These are phyloP conservation scores for Saccostrea echinata DNA, from an alignment of 1,140 invertebrate species.

Conservation along the genomic window DNA sequence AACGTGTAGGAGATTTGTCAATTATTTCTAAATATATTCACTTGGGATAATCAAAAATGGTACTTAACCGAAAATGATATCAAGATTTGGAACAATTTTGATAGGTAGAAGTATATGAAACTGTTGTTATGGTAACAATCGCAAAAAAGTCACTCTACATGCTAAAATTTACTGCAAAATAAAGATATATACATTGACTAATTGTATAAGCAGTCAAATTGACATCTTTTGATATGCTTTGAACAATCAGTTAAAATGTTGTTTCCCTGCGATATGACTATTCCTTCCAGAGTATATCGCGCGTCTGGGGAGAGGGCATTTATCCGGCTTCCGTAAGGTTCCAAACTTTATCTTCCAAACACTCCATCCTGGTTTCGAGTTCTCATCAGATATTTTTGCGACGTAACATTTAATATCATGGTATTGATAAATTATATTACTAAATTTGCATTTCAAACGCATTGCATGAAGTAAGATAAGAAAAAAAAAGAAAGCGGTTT, in stretches of 20 bases:
- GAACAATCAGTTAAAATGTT: slow-evolving; percentile 35
- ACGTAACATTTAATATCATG: slow-evolving; percentile 56
- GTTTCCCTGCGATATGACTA: background rate
- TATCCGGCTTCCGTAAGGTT: slow-evolving; percentile 35
- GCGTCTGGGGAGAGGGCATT: slow-evolving; percentile 31
- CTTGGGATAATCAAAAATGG: background rate
- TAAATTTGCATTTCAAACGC: slow-evolving; percentile 71
- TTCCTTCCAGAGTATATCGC: slow-evolving; percentile 16
- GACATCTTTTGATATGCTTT: slow-evolving; percentile 29
- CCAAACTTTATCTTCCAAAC: slow-evolving; percentile 29
- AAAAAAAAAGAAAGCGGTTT: slow-evolving; percentile 48
- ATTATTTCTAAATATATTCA: background rate
- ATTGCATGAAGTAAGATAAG: slow-evolving; percentile 67
- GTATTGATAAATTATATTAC: slow-evolving; percentile 60
- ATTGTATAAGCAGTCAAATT: slow-evolving; percentile 18
- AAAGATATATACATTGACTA: slow-evolving; percentile 20
- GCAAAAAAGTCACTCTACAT: background rate
- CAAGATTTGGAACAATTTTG: background rate
- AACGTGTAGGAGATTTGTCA: background rate
- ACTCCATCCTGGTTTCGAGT: slow-evolving; percentile 36
- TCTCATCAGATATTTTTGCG: slow-evolving; percentile 48
- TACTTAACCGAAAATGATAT: background rate
- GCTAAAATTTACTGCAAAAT: slow-evolving; percentile 11
- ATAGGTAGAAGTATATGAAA: background rate
- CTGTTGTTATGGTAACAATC: slow-evolving; percentile 8